Evolutionary conservation across 2,797 vertebrate genomes (phyloP).

Genomic region (Argya squamiceps): DNA sequence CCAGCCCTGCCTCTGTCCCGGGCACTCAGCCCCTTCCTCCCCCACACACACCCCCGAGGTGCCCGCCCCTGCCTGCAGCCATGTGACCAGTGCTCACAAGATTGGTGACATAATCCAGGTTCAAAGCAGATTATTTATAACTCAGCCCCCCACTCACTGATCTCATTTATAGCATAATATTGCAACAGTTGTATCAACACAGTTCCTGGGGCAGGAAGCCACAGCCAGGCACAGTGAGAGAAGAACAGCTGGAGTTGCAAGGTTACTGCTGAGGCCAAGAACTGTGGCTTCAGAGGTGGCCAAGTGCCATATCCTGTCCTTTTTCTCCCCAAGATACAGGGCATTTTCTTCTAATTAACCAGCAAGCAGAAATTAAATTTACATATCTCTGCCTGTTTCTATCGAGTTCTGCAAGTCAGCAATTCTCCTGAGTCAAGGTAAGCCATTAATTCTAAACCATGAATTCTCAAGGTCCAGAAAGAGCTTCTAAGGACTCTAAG

Average conservation of each 20-base stretch:
- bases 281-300: neutral
- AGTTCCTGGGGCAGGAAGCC: neutral
- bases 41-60: neutral
- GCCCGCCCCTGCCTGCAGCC: neutral
- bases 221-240: neutral
- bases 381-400: neutral
- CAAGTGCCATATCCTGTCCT: neutral
- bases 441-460: neutral
- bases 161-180: neutral
- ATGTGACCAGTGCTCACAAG: neutral
- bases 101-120: neutral
- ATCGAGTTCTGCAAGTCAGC: neutral
- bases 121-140: neutral
- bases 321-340: neutral
- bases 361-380: neutral
- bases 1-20: neutral
- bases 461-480: neutral
- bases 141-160: neutral
- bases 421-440: neutral
- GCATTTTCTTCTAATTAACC: neutral
- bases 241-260: neutral
- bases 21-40: neutral
- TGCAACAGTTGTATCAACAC: neutral
- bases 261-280: neutral
- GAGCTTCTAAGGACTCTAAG: neutral